phyloP scores from a whole-genome alignment of 1,140 invertebrate genomes.

The Stratiolaelaps scimitus region DNA sequence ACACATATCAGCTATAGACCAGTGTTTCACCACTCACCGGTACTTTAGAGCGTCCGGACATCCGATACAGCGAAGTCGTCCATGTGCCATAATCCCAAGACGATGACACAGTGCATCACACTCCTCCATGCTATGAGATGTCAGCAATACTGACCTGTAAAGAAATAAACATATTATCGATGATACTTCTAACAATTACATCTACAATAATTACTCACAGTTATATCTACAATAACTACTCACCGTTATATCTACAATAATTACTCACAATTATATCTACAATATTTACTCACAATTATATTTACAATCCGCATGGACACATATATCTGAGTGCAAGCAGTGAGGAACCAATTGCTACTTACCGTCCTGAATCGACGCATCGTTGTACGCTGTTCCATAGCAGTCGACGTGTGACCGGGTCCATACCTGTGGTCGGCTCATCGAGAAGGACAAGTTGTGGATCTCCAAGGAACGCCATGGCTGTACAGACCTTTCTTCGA shows the following conservation, averaged over 20 bases:
- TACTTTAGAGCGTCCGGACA: slow-evolving; percentile 44
- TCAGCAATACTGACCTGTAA: slow-evolving; percentile 37
- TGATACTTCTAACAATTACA: too few relatives aligned
- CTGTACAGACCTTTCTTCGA: slow-evolving; percentile 43
- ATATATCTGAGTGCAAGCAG: background rate
- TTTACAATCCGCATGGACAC: background rate
- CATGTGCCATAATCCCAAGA: slow-evolving; percentile 43
- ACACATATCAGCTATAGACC: too few relatives aligned
- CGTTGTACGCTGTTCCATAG: slow-evolving; percentile 41
- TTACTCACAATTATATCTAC: too few relatives aligned
- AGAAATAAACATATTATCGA: too few relatives aligned
- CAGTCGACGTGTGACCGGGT: slow-evolving; percentile 41
- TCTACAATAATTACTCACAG: too few relatives aligned
- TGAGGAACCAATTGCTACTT: background rate
- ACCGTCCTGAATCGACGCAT: slow-evolving; percentile 32
- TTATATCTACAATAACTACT: too few relatives aligned
- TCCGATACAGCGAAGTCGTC: slow-evolving; percentile 44
- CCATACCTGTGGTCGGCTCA: slow-evolving; percentile 47
- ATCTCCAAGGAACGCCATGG: slow-evolving; percentile 44
- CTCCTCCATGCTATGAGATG: slow-evolving; percentile 40
- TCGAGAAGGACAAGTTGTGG: slow-evolving; percentile 43
- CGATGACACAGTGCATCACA: slow-evolving; percentile 38
- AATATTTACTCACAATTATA: too few relatives aligned
- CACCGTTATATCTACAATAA: too few relatives aligned
- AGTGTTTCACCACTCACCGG: slow-evolving; percentile 37